Base-by-base conservation (phyloP, 2,888 invertebrate genomes). In the Acleris literana region DNA sequence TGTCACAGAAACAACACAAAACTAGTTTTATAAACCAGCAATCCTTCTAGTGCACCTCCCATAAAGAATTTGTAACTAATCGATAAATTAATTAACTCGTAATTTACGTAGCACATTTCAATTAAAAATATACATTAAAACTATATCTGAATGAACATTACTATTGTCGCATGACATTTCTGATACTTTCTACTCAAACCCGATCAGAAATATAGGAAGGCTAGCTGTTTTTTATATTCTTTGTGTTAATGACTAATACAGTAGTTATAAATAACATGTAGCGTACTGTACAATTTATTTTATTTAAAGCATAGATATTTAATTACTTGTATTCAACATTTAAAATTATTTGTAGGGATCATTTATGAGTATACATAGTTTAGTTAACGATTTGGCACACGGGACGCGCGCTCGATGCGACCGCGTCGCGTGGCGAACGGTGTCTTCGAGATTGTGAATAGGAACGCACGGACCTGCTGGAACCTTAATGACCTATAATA, bases 301-400 rank as follows among this genome's bases (percentile, higher is more conserved):
- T 62, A 57, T 62, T 62, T 62, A 51, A 66, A 53, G 17, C 39
- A 53, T 66, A 66, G 46, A 57, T 60, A 63, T 63, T 62, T 54
- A 59, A 59, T 69, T 63, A 60, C 58, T 60, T 53, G 44, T 69
- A 55, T 52, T 66, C 69, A 63, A 63, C 56, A 48, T 66, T 60
- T 60, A 63, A 69, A 63, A 48, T 63, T 63, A 60, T 68, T 63
- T 62, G 52, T 68, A 69, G 56, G 29, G 39, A 66, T 59, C 59
- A 48, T 68, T 57, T 64, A 67, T 63, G 25, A 44, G 25, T 44
- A 33, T 51, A 25, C 25, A 33, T n/a, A 52, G 55, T 61, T 56
- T 55, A 51, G 63, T 22, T 17, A 61, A 17, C 60, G 44, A 52
- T 65, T 61, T 65, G 29, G 55, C 51, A 29, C 55, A 43, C 5